Base-by-base conservation (phyloP, 1,140 invertebrate species). In the Drosophila bifasciata region DNA sequence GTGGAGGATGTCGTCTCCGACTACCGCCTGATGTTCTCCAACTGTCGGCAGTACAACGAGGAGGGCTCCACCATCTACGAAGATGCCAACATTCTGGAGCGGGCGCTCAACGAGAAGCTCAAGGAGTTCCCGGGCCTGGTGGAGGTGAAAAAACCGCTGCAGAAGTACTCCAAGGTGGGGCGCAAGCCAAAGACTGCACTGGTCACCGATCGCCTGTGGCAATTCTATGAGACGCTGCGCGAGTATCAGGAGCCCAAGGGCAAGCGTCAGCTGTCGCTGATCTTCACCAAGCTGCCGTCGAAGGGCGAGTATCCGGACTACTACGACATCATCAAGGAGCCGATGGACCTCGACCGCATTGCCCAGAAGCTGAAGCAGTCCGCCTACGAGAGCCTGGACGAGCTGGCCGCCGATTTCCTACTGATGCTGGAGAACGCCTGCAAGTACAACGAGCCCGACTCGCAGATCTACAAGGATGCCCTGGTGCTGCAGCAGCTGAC, bases 391-490 rank as follows among this genome's bases (percentile, higher is more conserved):
- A 95, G 93, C 59, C 92, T 99, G 7, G 98, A 99, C 52, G 97
- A 99, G 72, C 92, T 99, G 41, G 95, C 98, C 0, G 94, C 96
- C 0, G 99, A 99, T 92, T 97, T 99, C 88, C 95, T 98, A 74
- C 93, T 99, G 13, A 99, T 99, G 97, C 98, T 99, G 92, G 98
- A 99, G 83, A 99, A 99, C 92, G 99, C 98, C 23, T 99, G 98
- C 93, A 99, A 99, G 92, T 99, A 99, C 92, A 99, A 99, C 92
- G 99, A 99, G 92, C 98, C 99, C 0, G 98, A 99, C 92, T 99
- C 98, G 0, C 97, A 98, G 91, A 99, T 99, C 77, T 99, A 99
- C 91, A 99, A 99, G 93, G 98, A 99, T 92, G 98, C 98, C 0
- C 92, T 99, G 52, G 96, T 97, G 32, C 92, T 99, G 64, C 98